Conservation (phyloP, 2,888 invertebrate species). For the Morpho deidamia region DNA sequence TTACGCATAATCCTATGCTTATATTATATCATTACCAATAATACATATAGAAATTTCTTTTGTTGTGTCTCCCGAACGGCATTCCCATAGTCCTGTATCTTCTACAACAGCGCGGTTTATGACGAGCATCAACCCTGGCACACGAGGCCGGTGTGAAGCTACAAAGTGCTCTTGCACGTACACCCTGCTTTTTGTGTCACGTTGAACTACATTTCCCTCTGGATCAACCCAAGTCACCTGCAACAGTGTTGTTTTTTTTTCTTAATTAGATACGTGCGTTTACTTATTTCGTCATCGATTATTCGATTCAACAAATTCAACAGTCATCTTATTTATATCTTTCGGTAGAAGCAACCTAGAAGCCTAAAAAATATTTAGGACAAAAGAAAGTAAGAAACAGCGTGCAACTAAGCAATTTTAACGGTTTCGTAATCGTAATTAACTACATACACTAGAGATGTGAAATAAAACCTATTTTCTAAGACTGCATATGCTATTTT, state of each 20-base stretch:
- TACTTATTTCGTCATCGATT: too few species aligned
- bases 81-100: constrained; percentile 54
- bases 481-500: too few species aligned
- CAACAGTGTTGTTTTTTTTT: neutral
- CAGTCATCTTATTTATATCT: too few species aligned
- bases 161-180: constrained; percentile 48
- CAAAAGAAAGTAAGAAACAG: too few species aligned
- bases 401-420: too few species aligned
- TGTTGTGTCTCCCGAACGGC: constrained; percentile 40
- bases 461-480: too few species aligned
- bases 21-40: constrained; percentile 38
- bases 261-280: neutral
- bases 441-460: too few species aligned
- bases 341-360: too few species aligned
- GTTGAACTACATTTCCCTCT: constrained; percentile 38
- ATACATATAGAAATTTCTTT: constrained; percentile 47
- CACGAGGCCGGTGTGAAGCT: constrained; percentile 31
- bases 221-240: constrained; percentile 60
- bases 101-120: constrained; percentile 37
- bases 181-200: constrained; percentile 37
- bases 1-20: neutral
- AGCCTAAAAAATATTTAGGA: too few species aligned
- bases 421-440: too few species aligned
- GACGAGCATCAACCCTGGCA: constrained; percentile 40
- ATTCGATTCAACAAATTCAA: too few species aligned